phyloP scores from a whole-genome alignment of 2,888 invertebrate species.

The Limenitis camilla region DNA sequence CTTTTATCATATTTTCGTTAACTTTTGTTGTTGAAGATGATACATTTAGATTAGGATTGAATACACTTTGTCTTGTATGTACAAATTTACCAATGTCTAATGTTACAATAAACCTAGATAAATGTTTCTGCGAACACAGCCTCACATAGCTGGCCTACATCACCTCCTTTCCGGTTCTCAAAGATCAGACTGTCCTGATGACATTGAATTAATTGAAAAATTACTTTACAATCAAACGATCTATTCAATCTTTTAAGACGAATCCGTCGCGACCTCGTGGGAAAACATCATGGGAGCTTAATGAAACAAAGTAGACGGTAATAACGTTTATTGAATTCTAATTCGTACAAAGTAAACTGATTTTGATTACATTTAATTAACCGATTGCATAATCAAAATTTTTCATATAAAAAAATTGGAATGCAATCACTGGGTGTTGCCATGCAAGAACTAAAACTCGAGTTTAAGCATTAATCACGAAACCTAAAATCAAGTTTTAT shows the following conservation, averaged over 20 bases:
- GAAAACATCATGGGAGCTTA: slow-evolving; percentile 19
- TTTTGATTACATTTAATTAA: slow-evolving; percentile 37
- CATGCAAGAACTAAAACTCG: slow-evolving; percentile 69
- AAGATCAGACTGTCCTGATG: slow-evolving; percentile 59
- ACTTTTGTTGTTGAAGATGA: too few relatives aligned
- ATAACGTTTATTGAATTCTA: slow-evolving; percentile 58
- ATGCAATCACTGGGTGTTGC: slow-evolving; percentile 69
- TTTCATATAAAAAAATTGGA: slow-evolving; percentile 60
- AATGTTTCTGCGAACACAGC: too few relatives aligned
- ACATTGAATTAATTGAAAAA: slow-evolving; percentile 69
- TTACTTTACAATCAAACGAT: slow-evolving; percentile 54
- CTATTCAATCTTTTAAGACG: slow-evolving; percentile 43
- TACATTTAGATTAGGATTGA: too few relatives aligned
- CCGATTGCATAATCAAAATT: slow-evolving; percentile 72
- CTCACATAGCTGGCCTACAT: too few relatives aligned
- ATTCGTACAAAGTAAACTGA: slow-evolving; percentile 45
- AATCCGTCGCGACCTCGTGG: slow-evolving; percentile 39
- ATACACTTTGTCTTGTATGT: too few relatives aligned
- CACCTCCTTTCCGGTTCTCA: slow-evolving; percentile 25
- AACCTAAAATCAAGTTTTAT: slow-evolving; percentile 68
- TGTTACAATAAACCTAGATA: too few relatives aligned
- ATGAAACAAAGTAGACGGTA: slow-evolving; percentile 30
- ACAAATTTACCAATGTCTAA: too few relatives aligned
- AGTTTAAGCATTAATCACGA: slow-evolving; percentile 48
- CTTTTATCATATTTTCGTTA: too few relatives aligned